These are phyloP conservation scores for Cyprinella venusta DNA, from an alignment of 2,797 vertebrate species.

Conservation along the genomic window DNA sequence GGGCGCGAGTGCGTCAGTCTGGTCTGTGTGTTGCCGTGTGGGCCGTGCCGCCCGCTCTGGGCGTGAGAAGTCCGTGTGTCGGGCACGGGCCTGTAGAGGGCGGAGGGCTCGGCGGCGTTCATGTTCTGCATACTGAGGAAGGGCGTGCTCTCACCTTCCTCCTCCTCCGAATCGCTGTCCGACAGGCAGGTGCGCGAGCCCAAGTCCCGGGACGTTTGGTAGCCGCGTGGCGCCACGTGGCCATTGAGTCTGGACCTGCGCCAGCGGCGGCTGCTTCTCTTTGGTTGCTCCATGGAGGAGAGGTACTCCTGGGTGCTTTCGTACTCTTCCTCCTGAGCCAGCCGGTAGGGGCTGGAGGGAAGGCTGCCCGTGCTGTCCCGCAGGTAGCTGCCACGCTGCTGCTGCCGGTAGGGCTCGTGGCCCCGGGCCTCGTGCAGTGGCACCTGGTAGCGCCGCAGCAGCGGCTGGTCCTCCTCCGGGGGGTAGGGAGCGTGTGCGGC, in stretches of 20 bases:
- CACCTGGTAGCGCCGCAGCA: conserved; percentile 88
- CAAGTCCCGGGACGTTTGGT: conserved; percentile 89
- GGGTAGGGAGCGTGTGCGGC: conserved; percentile 89
- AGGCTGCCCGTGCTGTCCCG: conserved; percentile 93
- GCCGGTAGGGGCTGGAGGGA: conserved; percentile 93
- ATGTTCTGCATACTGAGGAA: conserved; percentile 96
- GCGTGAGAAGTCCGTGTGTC: conserved; percentile 95
- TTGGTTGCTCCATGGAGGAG: conserved; percentile 92
- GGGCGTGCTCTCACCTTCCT: conserved; percentile 91
- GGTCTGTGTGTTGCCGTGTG: conserved; percentile 82
- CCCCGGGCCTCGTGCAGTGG: conserved; percentile 87
- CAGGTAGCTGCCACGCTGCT: conserved; percentile 79
- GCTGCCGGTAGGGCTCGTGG: conserved; percentile 92
- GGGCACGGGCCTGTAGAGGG: conserved; percentile 81
- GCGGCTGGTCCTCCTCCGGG: conserved; percentile 89
- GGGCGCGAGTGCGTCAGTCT: conserved; percentile 84
- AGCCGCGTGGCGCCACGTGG: conserved; percentile 90
- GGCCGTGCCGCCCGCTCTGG: conserved; percentile 82
- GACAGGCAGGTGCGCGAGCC: conserved; percentile 91
- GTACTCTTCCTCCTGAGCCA: conserved; percentile 93
- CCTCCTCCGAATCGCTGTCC: conserved; percentile 90
- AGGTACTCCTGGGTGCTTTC: conserved; percentile 97
- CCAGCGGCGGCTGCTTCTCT: conserved; percentile 92
- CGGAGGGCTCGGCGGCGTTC: conserved; percentile 88
- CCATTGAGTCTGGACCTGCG: conserved; percentile 93